These are phyloP conservation scores for Resseliella maxima DNA, from an alignment of 2,888 invertebrate species.

Conservation along the genomic window DNA sequence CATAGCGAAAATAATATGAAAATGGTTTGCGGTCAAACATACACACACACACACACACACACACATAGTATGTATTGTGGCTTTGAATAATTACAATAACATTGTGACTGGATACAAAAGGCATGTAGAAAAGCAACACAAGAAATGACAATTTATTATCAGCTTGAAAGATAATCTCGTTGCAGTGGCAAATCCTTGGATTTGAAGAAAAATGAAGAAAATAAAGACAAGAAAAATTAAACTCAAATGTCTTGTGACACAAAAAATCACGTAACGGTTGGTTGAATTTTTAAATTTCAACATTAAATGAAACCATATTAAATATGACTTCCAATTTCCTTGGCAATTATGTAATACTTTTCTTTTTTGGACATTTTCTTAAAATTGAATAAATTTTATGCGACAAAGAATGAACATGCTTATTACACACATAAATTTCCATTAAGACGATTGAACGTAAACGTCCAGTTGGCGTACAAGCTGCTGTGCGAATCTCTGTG, in stretches of 20 bases:
- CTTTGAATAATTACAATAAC: background rate
- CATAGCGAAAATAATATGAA: background rate
- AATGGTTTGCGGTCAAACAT: background rate
- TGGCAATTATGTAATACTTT: background rate
- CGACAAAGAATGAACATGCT: background rate
- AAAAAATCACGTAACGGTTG: no score
- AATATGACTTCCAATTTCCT: background rate
- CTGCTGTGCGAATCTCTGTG: background rate
- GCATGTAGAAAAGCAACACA: background rate
- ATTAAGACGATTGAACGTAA: background rate
- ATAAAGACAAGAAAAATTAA: no score
- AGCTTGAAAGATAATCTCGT: constrained; percentile 22
- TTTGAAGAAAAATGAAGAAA: no score
- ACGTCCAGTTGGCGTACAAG: background rate
- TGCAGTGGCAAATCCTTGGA: no score
- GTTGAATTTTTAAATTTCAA: no score
- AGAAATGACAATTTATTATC: constrained; percentile 10
- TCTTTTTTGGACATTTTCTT: background rate
- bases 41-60: no score
- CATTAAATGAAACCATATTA: no score
- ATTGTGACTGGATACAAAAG: background rate
- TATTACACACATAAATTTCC: background rate
- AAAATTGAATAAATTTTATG: background rate
- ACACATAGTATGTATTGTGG: background rate
- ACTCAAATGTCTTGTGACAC: no score